These are phyloP conservation scores for Tridacna crocea DNA, from an alignment of 2,888 invertebrate species.

Conservation along the genomic window DNA sequence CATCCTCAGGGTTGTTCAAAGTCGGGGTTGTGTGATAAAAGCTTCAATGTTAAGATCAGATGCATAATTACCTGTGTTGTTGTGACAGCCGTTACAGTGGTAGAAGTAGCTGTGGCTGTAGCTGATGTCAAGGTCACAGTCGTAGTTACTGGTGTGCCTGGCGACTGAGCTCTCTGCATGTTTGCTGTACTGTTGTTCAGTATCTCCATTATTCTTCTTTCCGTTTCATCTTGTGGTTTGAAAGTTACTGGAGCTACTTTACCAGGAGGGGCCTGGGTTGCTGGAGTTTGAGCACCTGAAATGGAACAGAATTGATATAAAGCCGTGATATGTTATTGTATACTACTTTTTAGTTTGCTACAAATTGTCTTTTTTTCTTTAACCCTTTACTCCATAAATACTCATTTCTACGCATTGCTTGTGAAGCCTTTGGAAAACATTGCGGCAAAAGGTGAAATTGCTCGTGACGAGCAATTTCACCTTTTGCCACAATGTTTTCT, in stretches of 20 bases:
- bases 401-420: too few species aligned
- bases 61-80: neutral
- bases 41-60: too few species aligned
- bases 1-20: too few species aligned
- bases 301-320: neutral
- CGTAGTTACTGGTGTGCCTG: conserved; percentile 17
- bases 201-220: conserved; percentile 78
- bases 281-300: conserved; percentile 44
- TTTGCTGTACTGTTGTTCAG: conserved; percentile 70
- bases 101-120: conserved; percentile 13
- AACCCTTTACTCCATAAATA: too few species aligned
- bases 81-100: conserved; percentile 19
- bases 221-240: conserved; percentile 80
- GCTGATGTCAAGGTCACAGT: neutral
- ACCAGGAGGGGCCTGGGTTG: conserved; percentile 35
- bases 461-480: too few species aligned
- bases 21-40: too few species aligned
- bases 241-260: conserved; percentile 71
- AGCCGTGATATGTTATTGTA: too few species aligned
- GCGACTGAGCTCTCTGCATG: conserved; percentile 61
- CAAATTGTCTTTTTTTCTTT: too few species aligned
- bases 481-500: too few species aligned
- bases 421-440: too few species aligned
- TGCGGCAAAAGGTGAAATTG: too few species aligned
- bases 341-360: too few species aligned